These are phyloP conservation scores for Phalacrocorax pelagicus DNA, from an alignment of 2,113 vertebrate species.

Conservation along the genomic window DNA sequence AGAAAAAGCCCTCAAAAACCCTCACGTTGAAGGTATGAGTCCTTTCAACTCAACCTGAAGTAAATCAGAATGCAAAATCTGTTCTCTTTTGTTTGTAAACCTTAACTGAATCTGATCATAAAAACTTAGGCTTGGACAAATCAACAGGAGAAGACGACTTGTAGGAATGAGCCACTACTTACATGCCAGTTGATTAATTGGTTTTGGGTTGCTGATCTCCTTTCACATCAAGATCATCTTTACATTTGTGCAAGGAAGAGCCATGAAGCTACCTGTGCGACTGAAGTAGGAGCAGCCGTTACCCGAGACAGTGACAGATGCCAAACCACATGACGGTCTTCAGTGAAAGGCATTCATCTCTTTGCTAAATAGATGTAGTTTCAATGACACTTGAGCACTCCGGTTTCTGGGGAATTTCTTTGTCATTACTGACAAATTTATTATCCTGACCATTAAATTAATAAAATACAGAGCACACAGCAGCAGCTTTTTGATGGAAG, in stretches of 20 bases:
- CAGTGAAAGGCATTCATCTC: conserved; percentile 47
- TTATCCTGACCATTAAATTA: conserved; percentile 54
- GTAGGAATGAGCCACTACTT: neutral
- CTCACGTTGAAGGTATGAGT: neutral
- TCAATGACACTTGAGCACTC: conserved; percentile 54
- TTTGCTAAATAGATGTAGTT: conserved; percentile 63
- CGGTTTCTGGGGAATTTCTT: conserved; percentile 55
- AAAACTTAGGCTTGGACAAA: neutral
- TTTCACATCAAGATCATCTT: neutral
- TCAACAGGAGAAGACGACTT: neutral
- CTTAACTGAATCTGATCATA: neutral
- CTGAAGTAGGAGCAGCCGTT: neutral
- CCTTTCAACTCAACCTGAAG: neutral
- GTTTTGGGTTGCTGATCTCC: neutral
- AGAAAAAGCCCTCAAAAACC: neutral
- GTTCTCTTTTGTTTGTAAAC: neutral
- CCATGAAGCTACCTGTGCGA: neutral
- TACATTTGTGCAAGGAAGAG: neutral
- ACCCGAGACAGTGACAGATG: conserved; percentile 12
- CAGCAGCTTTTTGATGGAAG: neutral
- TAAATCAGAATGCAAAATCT: neutral
- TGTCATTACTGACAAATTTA: conserved; percentile 58
- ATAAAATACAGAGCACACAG: neutral
- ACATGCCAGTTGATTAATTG: neutral
- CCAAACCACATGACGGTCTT: conserved; percentile 20